Percentiles rank a stretch among this genome's conserved stretches.
Evolutionary conservation across 2,888 invertebrate species (phyloP).

Genomic region (Aphidoletes aphidimyza): DNA sequence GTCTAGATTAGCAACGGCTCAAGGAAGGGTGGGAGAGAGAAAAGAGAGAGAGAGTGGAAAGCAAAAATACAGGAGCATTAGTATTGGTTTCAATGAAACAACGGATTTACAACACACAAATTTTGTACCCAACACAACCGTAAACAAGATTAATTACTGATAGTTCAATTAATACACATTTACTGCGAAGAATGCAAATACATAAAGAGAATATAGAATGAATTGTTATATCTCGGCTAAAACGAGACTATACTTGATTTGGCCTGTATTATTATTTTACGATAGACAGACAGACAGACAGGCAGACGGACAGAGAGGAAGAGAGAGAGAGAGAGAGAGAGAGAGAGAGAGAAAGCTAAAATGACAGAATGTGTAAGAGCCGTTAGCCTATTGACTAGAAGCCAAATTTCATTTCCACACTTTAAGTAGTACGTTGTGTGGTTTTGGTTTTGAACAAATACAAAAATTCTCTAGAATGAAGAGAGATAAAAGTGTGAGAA

Average conservation of each 20-base stretch:
- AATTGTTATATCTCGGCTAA: not conserved
- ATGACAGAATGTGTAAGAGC: no score
- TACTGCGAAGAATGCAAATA: not conserved
- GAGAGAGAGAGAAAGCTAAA: not conserved
- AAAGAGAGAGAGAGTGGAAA: not conserved
- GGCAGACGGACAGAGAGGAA: not conserved
- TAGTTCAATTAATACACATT: constrained; percentile 14
- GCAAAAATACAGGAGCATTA: not conserved
- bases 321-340: not conserved
- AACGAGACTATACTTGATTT: not conserved
- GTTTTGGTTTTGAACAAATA: no score
- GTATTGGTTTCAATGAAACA: not conserved
- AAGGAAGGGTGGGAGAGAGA: no score
- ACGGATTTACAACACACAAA: constrained; percentile 40
- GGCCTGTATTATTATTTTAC: not conserved
- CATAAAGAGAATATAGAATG: not conserved
- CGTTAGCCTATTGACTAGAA: no score
- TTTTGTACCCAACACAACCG: constrained; percentile 3
- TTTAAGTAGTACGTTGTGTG: no score
- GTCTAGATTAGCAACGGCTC: no score
- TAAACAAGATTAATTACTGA: not conserved
- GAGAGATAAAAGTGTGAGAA: no score
- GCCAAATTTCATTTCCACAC: no score
- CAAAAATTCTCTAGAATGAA: no score
- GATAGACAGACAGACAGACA: not conserved